These are phyloP conservation scores for Fragum sueziense DNA, from an alignment of 2,888 invertebrate species.

Conservation along the genomic window DNA sequence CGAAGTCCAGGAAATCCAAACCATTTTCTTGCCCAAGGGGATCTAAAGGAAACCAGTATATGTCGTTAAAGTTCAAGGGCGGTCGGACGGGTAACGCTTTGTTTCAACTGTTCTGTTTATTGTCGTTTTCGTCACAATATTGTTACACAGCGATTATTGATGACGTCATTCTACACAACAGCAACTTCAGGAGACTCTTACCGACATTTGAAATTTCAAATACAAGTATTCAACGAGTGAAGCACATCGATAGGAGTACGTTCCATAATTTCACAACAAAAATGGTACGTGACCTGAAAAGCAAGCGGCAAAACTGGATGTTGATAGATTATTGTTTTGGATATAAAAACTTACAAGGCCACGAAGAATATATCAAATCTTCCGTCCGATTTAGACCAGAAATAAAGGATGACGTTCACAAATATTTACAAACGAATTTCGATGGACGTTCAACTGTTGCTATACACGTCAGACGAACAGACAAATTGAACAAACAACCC, in stretches of 20 bases:
- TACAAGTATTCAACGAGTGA: neutral
- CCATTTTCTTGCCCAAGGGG: neutral
- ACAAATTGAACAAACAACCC: neutral
- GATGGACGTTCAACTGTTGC: neutral
- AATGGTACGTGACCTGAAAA: too few species aligned
- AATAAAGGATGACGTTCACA: neutral
- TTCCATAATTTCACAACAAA: too few species aligned
- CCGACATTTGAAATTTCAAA: neutral
- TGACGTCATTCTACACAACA: neutral
- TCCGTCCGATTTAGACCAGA: neutral
- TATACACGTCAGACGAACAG: neutral
- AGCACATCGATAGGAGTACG: too few species aligned
- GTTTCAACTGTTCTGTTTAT: constrained; percentile 6
- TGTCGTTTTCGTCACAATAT: neutral
- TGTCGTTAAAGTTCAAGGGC: neutral
- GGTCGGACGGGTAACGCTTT: neutral
- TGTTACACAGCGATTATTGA: neutral
- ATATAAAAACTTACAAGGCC: neutral
- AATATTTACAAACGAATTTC: neutral
- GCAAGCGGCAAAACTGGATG: neutral
- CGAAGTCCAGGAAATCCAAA: too few species aligned
- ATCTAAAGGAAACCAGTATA: neutral
- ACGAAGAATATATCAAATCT: neutral
- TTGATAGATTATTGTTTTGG: neutral
- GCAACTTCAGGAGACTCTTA: neutral